Base-by-base conservation (phyloP, 2,113 vertebrate species). In the Orcinus orca region DNA sequence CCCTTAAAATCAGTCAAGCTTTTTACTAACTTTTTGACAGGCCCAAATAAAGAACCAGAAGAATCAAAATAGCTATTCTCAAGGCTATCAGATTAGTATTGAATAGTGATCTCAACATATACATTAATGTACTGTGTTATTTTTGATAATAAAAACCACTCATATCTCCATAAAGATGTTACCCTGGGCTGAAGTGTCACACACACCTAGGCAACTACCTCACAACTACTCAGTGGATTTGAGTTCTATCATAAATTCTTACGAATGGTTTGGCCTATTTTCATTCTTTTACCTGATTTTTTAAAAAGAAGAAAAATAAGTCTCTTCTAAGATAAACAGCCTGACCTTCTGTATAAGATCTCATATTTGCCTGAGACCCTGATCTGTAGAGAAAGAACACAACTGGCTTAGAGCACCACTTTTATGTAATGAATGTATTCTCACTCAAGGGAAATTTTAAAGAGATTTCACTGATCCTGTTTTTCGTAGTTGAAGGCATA, bases 401-500 rank as follows among this genome's bases (percentile, higher is more conserved):
- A 23, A 6, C 33, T 53, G 1, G 2, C 80, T 65, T 36, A 41
- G 2, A 36, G 23, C 62, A 47, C 38, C 2, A 67, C n/a, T 82
- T 87, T 89, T 65, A 29, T 25, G 12, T 44, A 79, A 86, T 71
- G 26, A 88, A 91, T 62, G 23, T 73, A 13, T 20, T 63, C 82
- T 68, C 10, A 13, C 23, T 77, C 47, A 44, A 93, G 76, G 38
- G 81, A 87, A 29, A 73, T 67, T 89, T 90, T 67, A 47, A 44
- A 90, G 62, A 88, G 50, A 85, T 89, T 92, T 92, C 65, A 90
- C 60, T 68, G 62, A 94, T 94, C 79, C 50, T 89, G 6, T 62
- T 92, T 95, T 92, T 90, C 41, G 47, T 58, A 67, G 44, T 92
- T 67, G 50, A 92, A 90, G 95, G 76, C 33, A 77, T 80, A 53